Evolutionary conservation across 2,797 vertebrate genomes (phyloP).

Genomic region (Characodon lateralis): DNA sequence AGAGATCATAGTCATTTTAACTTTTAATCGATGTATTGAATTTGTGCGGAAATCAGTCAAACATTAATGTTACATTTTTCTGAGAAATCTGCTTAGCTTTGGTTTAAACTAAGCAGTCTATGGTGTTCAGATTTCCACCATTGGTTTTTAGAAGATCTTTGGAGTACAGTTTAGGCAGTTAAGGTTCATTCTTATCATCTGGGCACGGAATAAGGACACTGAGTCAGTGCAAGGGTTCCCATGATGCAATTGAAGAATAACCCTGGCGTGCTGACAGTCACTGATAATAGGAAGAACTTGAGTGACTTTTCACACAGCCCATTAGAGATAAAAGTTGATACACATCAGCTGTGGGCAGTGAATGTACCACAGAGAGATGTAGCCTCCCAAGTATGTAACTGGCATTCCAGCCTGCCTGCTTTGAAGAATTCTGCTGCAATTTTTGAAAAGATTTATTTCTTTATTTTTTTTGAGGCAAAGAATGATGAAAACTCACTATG

Average conservation of each 20-base stretch:
- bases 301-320: constrained; percentile 15
- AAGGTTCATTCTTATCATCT: background rate
- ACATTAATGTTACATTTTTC: background rate
- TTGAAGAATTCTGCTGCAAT: background rate
- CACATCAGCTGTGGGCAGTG: constrained; percentile 23
- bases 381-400: background rate
- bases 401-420: background rate
- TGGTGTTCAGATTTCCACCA: background rate
- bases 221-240: background rate
- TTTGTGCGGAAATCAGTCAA: background rate
- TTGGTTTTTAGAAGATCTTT: background rate
- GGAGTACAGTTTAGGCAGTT: background rate
- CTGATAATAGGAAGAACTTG: constrained; percentile 17
- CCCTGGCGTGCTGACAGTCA: constrained; percentile 11
- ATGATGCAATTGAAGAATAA: constrained; percentile 10
- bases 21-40: background rate
- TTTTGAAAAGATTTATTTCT: background rate
- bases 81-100: background rate
- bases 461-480: background rate
- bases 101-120: background rate
- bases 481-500: background rate
- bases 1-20: background rate
- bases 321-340: constrained; percentile 30
- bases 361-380: constrained; percentile 1
- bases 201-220: background rate